Evolutionary conservation across 1,140 invertebrate genomes (phyloP), one percentile per base, ranked within the genome.

Genomic region (Aphaenogaster rudis): DNA sequence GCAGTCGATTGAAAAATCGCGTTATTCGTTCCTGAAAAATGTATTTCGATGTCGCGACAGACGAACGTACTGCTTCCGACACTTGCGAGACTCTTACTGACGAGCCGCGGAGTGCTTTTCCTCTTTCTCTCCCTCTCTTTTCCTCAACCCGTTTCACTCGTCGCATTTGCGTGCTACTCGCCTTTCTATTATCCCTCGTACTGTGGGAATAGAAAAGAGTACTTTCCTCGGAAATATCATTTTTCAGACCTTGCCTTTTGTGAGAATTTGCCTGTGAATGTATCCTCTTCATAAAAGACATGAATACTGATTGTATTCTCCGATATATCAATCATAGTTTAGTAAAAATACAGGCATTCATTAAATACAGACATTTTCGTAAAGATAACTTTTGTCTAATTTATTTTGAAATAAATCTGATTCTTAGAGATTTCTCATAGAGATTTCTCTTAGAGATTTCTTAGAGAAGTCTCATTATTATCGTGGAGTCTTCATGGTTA

Each of bases 61-160:
- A 33, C 50, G 13, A 13, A 79, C 36, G 72, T 36, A 88, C 66
- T 71, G 66, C 57, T 79, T 79, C 48, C 66, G 42, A 57, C 74
- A 86, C 64, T 72, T 54, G 74, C 84, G 67, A 64, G 85, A 84
- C 11, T 88, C 57, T 64, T 33, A 88, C 84, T 86, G 82, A 71
- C 64, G 15, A 76, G 9, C 36, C 28, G 28, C 39, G 8, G 21
- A 33, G 39, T 77, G 21, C n/a, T 21, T 17, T 28, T 39, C n/a
- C 45, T 39, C n/a, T 39, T 28, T 57, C 28, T 61, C 86, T 72
- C 28, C 8, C 52, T 39, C 61, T 88, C 42, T 87, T 82, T 71
- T 5, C 28, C 59, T 57, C 67, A 66, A n/a, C 33, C 7, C 48
- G 54, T 76, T 87, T 52, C 71, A 39, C 3, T 28, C 59, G 39